Evolutionary conservation across 2,888 invertebrate species (phyloP).

Genomic region (Sympetrum striolatum): DNA sequence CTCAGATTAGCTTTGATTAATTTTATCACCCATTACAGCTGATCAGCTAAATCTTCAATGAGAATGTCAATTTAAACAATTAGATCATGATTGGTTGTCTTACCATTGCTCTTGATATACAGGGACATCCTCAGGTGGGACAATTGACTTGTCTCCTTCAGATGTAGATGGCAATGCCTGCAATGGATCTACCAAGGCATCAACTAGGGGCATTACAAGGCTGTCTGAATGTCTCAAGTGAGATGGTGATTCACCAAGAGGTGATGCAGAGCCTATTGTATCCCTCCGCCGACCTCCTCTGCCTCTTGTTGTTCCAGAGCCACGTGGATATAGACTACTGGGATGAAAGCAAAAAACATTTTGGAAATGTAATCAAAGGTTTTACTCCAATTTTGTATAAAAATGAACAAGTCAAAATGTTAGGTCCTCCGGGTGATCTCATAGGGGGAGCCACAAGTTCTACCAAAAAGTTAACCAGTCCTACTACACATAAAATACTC

Average conservation of each 20-base stretch:
- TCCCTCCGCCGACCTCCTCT: conserved; percentile 22
- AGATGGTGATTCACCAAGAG: conserved; percentile 16
- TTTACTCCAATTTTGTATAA: not conserved
- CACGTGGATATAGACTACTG: conserved; percentile 14
- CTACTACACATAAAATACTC: no score
- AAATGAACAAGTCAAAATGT: not conserved
- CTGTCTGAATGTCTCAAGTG: not conserved
- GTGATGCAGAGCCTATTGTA: not conserved
- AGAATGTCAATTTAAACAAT: not conserved
- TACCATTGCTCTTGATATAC: conserved; percentile 31
- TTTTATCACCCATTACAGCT: not conserved
- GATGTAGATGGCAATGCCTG: not conserved
- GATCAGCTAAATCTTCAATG: not conserved
- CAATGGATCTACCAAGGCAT: not conserved
- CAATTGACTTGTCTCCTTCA: conserved; percentile 10
- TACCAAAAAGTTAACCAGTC: no score
- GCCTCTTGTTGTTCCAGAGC: not conserved
- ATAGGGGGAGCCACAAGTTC: no score
- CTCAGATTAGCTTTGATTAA: not conserved
- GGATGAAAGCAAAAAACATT: not conserved
- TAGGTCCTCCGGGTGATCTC: no score
- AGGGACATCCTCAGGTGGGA: conserved; percentile 36
- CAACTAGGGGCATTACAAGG: not conserved
- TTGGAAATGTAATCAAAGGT: not conserved
- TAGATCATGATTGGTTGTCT: not conserved